Base-by-base conservation (phyloP, 1,140 invertebrate species). In the Magallana ariakensis region DNA sequence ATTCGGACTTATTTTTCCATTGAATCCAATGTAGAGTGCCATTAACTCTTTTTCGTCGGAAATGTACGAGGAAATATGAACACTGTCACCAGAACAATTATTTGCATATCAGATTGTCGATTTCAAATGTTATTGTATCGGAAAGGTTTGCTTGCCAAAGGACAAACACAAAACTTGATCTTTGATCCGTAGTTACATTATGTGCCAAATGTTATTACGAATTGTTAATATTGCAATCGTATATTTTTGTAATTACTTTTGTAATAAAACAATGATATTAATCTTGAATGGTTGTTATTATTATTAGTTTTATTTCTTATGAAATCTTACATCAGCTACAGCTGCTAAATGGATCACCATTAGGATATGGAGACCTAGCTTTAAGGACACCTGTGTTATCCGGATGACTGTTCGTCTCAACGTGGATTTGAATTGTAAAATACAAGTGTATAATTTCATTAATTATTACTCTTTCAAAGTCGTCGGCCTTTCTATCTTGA, bases 161-260 rank as follows among this genome's bases (percentile, higher is more conserved):
- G 66, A 75, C 26, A 75, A 13, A 33, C 66, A 75, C 19, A 13
- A 75, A 9, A 22, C 58, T 6, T 13, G 22, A 26, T 75, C 66
- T 75, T 75, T 75, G 66, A 75, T 75, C 66, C 22, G 22, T 75
- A 10, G 22, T 33, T 75, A 13, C 66, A 75, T 46, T 46, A 75
- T 75, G 66, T 75, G 66, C 66, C 66, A 75, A 75, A 75, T 75
- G 66, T 26, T 75, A 26, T 26, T 22, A 33, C 22, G 22, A 75
- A 26, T 26, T 75, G 66, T 75, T 75, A 33, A 75, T 75, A 75
- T 10, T 13, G 33, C 33, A 33, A 75, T 75, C 33, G 66, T 75
- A 75, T 75, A 22, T 10, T 75, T 75, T 26, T 75, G 66, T 75
- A 75, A 26, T 75, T 46, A 46, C 33, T 4, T 46, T 46, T 46